These are phyloP conservation scores for Morpho helenor DNA, from an alignment of 2,888 invertebrate genomes.

Conservation along the genomic window DNA sequence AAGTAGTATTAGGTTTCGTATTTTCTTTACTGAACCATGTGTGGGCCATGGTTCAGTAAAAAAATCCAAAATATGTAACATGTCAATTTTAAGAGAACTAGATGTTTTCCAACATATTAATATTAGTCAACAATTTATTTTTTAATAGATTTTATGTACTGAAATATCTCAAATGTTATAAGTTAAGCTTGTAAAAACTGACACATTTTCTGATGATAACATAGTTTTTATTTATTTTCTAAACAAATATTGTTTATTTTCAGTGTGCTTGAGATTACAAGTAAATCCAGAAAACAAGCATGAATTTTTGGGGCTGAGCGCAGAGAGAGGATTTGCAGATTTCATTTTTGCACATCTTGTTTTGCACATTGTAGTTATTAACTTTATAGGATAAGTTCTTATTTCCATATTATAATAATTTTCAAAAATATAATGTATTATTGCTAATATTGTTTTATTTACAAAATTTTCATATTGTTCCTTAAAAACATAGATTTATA, in stretches of 20 bases:
- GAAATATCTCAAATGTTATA: too few species aligned
- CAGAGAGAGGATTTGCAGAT: slow-evolving; percentile 98
- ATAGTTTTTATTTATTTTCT: neutral
- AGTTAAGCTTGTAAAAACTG: too few species aligned
- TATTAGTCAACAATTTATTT: too few species aligned
- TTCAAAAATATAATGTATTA: slow-evolving; percentile 1
- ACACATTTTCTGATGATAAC: too few species aligned
- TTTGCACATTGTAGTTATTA: slow-evolving; percentile 97
- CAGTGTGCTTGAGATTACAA: slow-evolving; percentile 97
- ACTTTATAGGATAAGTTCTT: slow-evolving; percentile 92
- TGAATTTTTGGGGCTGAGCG: slow-evolving; percentile 94
- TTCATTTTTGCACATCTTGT: slow-evolving; percentile 99
- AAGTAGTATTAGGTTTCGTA: too few species aligned
- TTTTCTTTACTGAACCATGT: too few species aligned
- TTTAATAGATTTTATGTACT: too few species aligned
- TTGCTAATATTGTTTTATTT: neutral
- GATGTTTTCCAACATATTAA: too few species aligned
- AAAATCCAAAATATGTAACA: too few species aligned
- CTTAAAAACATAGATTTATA: too few species aligned
- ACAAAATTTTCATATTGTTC: neutral
- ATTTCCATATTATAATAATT: neutral
- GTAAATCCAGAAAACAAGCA: slow-evolving; percentile 97
- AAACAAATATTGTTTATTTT: slow-evolving; percentile 42
- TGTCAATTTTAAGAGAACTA: too few species aligned
- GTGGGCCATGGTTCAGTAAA: too few species aligned